phyloP scores from a whole-genome alignment of 35 echinoderm and acorn worm genomes.

The Holothuria glaberrima region DNA sequence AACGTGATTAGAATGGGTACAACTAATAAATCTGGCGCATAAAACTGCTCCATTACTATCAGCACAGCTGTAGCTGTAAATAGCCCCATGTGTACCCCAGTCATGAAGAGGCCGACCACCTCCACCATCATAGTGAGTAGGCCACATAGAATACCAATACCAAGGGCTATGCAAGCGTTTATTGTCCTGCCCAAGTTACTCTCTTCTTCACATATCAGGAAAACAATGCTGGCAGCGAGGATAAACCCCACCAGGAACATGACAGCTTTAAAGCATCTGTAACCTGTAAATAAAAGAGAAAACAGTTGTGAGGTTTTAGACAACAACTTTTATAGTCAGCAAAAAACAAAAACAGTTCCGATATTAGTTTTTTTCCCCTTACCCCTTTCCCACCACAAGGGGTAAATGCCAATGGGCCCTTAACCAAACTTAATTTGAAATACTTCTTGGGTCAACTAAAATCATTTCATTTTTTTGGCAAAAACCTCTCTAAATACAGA shows the following conservation, averaged over 20 bases:
- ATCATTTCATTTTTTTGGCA: too few relatives aligned
- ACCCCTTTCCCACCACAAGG: too few relatives aligned
- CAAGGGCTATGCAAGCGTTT: slow-evolving; percentile 88
- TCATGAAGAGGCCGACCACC: slow-evolving; percentile 91
- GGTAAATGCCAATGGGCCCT: too few relatives aligned
- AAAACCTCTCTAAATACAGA: too few relatives aligned
- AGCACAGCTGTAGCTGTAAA: slow-evolving; percentile 68
- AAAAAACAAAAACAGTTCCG: too few relatives aligned
- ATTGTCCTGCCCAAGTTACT: slow-evolving; percentile 67
- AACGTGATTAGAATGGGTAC: slow-evolving; percentile 63
- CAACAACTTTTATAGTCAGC: too few relatives aligned
- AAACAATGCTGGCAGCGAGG: slow-evolving; percentile 82
- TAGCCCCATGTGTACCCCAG: slow-evolving; percentile 89
- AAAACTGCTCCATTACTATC: slow-evolving; percentile 85
- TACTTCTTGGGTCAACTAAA: too few relatives aligned
- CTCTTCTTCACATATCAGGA: slow-evolving; percentile 88
- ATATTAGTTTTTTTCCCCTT: too few relatives aligned
- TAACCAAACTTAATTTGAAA: too few relatives aligned
- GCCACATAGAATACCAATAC: slow-evolving; percentile 84
- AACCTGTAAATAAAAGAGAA: slow-evolving; percentile 63
- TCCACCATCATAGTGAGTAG: slow-evolving; percentile 96
- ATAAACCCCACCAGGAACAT: slow-evolving; percentile 98
- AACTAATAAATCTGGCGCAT: slow-evolving; percentile 47
- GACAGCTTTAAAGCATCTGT: slow-evolving; percentile 96
- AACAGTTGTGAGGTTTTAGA: too few relatives aligned